Evolutionary conservation across 1,140 invertebrate genomes (phyloP).

Genomic region (Caenorhabditis latens): DNA sequence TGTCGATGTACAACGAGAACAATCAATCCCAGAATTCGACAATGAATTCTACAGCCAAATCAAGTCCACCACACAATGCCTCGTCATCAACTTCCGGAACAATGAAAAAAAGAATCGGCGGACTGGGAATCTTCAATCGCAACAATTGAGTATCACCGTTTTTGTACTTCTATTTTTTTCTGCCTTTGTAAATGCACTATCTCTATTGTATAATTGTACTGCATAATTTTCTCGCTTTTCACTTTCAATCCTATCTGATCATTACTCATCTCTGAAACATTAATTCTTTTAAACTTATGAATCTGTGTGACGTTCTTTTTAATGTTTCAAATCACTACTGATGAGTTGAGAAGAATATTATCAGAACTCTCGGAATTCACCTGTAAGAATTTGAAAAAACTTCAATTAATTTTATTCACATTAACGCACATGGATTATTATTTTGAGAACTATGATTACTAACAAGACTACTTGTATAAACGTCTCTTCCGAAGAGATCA

Average conservation of each 20-base stretch:
- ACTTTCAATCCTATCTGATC: too few relatives aligned
- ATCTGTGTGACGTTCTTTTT: background rate
- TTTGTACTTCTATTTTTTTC: background rate
- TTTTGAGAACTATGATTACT: too few relatives aligned
- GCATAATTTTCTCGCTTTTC: background rate
- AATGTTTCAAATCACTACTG: too few relatives aligned
- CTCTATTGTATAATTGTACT: background rate
- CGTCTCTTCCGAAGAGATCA: too few relatives aligned
- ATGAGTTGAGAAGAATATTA: too few relatives aligned
- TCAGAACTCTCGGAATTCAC: background rate
- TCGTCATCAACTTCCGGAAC: background rate
- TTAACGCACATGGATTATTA: too few relatives aligned
- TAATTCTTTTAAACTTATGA: background rate
- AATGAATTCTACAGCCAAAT: constrained; percentile 42
- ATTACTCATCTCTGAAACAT: background rate
- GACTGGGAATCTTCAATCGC: constrained; percentile 57
- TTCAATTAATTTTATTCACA: background rate
- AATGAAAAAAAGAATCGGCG: constrained; percentile 58
- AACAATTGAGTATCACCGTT: constrained; percentile 35
- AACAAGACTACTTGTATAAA: too few relatives aligned
- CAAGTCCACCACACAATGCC: background rate
- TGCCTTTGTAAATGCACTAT: background rate
- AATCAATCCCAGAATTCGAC: constrained; percentile 57
- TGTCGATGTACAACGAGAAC: constrained; percentile 66
- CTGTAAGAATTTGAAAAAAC: background rate